Conservation (phyloP, 2,888 invertebrate species). For the Cybosia mesomella region DNA sequence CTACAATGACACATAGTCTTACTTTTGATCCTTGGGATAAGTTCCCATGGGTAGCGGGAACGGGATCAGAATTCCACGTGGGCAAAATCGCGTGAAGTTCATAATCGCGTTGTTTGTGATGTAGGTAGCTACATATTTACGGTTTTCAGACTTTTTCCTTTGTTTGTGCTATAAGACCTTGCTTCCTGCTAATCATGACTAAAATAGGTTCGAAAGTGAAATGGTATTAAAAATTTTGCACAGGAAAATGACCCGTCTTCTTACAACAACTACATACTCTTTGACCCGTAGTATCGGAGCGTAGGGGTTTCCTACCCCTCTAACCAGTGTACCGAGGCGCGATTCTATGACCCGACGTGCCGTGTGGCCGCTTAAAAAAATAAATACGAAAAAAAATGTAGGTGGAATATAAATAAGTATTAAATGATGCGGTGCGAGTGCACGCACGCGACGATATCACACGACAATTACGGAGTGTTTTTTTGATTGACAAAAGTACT, state of each 20-base stretch:
- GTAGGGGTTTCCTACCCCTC: conserved; percentile 77
- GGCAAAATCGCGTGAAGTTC: no score
- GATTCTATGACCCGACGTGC: conserved; percentile 54
- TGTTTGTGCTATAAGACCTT: no score
- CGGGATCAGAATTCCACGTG: no score
- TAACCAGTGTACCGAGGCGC: conserved; percentile 68
- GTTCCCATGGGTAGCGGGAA: no score
- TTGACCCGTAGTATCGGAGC: conserved; percentile 75
- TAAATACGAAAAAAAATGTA: conserved; percentile 78
- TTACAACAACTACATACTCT: conserved; percentile 54
- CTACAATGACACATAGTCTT: no score
- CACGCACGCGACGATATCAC: conserved; percentile 33
- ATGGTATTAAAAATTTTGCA: background rate
- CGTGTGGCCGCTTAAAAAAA: conserved; percentile 50
- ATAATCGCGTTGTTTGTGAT: no score
- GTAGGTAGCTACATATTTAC: no score
- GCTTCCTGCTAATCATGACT: no score
- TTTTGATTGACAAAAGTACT: conserved; percentile 24
- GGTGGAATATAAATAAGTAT: conserved; percentile 48
- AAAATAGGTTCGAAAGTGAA: background rate
- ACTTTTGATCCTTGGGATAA: no score
- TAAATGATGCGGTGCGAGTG: conserved; percentile 38
- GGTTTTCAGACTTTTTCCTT: no score
- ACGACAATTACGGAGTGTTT: conserved; percentile 23
- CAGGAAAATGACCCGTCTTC: conserved; percentile 36